Evolutionary conservation across 1,140 invertebrate species (phyloP), one percentile per base, ranked within the genome.

Genomic region (Drosophila bocqueti): DNA sequence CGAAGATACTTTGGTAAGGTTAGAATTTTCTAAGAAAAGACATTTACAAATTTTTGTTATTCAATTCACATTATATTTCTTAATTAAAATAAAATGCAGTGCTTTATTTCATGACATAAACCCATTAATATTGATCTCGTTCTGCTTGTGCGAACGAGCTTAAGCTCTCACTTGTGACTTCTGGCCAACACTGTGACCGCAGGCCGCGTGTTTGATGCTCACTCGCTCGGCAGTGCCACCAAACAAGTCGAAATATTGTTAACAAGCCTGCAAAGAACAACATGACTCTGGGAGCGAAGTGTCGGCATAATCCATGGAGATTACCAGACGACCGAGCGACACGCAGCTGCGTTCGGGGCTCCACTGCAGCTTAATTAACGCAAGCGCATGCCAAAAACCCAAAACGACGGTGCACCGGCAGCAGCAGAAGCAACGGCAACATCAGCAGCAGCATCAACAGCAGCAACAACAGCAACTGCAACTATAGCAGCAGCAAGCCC

Each of bases 211-310:
- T 86, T 64, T 66, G 67, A 68, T 74, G 72, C 55, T 52, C 49
- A 31, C 49, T 52, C 16, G 26, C 29, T 52, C 47, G 61, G 61
- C 40, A 66, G 68, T 43, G 54, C 34, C 54, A 40, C 36, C 26
- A 50, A 75, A 84, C 82, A 81, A 81, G 63, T 89, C 69, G 77
- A 79, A 84, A 87, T 87, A 84, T 87, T 83, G 84, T 87, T 87
- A 87, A 87, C 84, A 87, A 90, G 84, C 80, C 72, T 80, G 83
- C 84, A 89, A 86, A 86, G 84, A 76, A 81, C 83, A 73, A 86
- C 83, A 86, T 73, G 83, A 71, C 83, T 87, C 75, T 81, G 71
- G 83, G 71, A 76, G 72, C 31, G 49, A 49, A 89, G 85, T 87
- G 84, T 81, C 77, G 84, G 74, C 83, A 89, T 87, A 87, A 87